Percentiles rank a stretch among this genome's conserved stretches.
Conservation (phyloP, 2,888 invertebrate species). For the Chydorus sphaericus region DNA sequence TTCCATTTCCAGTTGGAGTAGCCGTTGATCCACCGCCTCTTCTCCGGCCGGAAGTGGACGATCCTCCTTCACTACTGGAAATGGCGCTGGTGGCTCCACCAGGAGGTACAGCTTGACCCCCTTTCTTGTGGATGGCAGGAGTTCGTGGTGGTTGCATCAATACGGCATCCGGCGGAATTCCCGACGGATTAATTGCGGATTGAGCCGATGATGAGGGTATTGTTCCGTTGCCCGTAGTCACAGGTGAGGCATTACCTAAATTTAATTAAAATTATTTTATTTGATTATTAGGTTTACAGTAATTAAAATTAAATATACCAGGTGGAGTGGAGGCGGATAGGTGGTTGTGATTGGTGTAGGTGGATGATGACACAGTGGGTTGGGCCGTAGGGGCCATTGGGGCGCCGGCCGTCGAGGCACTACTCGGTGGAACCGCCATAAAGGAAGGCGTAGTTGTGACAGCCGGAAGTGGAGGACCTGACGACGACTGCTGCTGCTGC, state of each 20-base stretch:
- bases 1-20: too few relatives aligned
- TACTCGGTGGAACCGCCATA: not conserved
- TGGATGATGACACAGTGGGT: too few relatives aligned
- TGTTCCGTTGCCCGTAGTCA: too few relatives aligned
- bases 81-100: not conserved
- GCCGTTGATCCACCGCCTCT: not conserved
- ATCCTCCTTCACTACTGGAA: not conserved
- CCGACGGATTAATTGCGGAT: not conserved
- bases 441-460: not conserved
- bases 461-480: not conserved
- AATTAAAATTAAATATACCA: not conserved
- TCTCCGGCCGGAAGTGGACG: too few relatives aligned
- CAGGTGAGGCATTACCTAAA: too few relatives aligned
- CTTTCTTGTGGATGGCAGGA: conserved; percentile 12
- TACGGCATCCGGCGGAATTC: not conserved
- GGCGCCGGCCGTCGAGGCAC: not conserved
- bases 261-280: too few relatives aligned
- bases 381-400: too few relatives aligned
- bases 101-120: not conserved
- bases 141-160: conserved; percentile 15
- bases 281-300: too few relatives aligned
- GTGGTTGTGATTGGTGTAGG: not conserved
- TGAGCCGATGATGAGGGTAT: not conserved
- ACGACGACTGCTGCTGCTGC: not conserved
- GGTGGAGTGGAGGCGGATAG: not conserved